These are phyloP conservation scores for Cynodonichthys magdalenae DNA, from an alignment of 2,797 vertebrate genomes.

Conservation along the genomic window DNA sequence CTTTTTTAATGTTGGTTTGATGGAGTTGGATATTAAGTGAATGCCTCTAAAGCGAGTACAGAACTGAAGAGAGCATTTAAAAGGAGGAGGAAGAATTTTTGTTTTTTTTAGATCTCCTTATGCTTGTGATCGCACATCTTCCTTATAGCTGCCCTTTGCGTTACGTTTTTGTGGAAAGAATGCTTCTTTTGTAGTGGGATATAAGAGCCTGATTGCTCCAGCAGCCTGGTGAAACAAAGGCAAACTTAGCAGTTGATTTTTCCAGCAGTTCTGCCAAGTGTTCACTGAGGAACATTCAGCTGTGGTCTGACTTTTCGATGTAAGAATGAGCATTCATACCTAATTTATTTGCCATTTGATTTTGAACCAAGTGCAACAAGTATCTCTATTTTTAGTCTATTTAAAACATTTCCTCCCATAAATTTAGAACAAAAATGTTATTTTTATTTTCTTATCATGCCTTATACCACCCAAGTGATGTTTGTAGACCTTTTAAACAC, in stretches of 20 bases:
- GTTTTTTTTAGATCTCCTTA: conserved; percentile 40
- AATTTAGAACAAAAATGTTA: no score
- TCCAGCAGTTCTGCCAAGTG: conserved; percentile 71
- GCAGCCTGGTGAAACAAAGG: conserved; percentile 72
- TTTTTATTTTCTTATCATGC: neutral
- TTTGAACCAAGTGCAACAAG: conserved; percentile 14
- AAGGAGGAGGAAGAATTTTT: conserved; percentile 64
- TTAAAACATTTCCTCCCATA: neutral
- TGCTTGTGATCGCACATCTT: conserved; percentile 15
- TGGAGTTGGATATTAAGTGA: conserved; percentile 69
- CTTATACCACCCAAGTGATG: neutral
- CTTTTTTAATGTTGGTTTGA: conserved; percentile 79
- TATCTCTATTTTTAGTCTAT: neutral
- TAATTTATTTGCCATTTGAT: conserved; percentile 5
- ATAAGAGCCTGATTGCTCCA: conserved; percentile 59
- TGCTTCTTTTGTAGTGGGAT: conserved; percentile 31
- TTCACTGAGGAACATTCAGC: conserved; percentile 59
- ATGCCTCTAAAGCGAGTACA: conserved; percentile 67
- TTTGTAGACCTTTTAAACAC: neutral
- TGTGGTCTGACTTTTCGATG: conserved; percentile 53
- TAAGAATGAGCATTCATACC: conserved; percentile 27
- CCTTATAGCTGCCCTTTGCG: neutral
- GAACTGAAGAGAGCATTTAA: conserved; percentile 55
- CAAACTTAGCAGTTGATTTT: conserved; percentile 75
- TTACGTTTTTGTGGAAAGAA: conserved; percentile 11